Conservation (phyloP, 2,113 vertebrate genomes). For the Hirundichthys speculiger region DNA sequence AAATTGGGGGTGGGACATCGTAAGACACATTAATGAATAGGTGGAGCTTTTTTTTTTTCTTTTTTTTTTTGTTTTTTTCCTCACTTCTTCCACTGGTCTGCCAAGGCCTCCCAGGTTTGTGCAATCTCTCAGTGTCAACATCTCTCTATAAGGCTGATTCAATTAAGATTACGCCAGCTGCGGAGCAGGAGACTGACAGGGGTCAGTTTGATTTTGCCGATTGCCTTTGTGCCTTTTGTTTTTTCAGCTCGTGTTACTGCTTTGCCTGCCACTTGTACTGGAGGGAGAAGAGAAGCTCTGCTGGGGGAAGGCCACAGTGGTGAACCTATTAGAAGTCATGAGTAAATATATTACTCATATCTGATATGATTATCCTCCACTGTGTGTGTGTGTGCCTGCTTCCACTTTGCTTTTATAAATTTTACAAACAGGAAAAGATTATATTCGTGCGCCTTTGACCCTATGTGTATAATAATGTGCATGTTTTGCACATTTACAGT, state of each 20-base stretch:
- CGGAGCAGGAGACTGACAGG: constrained; percentile 83
- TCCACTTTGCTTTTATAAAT: background rate
- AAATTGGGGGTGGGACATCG: constrained; percentile 68
- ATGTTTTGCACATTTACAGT: background rate
- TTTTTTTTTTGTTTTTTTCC: constrained; percentile 45
- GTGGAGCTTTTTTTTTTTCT: constrained; percentile 69
- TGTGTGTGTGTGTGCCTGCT: constrained; percentile 2
- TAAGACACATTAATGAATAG: constrained; percentile 90
- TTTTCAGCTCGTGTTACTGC: constrained; percentile 68
- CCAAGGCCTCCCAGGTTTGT: constrained; percentile 92
- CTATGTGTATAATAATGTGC: background rate
- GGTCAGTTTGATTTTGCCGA: constrained; percentile 89
- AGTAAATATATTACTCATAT: constrained; percentile 55
- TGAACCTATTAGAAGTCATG: constrained; percentile 49
- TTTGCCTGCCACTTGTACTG: constrained; percentile 55
- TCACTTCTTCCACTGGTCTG: constrained; percentile 81
- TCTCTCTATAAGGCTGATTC: constrained; percentile 94
- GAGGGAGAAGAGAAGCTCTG: constrained; percentile 42
- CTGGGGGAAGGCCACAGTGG: constrained; percentile 43
- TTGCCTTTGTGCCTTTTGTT: constrained; percentile 85
- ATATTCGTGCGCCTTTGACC: constrained; percentile 3
- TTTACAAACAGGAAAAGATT: background rate
- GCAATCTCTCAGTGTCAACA: constrained; percentile 99
- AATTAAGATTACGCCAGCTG: constrained; percentile 98
- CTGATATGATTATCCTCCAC: constrained; percentile 30